Conservation (phyloP, 2,888 invertebrate genomes). For the Drosophila macrospina region DNA sequence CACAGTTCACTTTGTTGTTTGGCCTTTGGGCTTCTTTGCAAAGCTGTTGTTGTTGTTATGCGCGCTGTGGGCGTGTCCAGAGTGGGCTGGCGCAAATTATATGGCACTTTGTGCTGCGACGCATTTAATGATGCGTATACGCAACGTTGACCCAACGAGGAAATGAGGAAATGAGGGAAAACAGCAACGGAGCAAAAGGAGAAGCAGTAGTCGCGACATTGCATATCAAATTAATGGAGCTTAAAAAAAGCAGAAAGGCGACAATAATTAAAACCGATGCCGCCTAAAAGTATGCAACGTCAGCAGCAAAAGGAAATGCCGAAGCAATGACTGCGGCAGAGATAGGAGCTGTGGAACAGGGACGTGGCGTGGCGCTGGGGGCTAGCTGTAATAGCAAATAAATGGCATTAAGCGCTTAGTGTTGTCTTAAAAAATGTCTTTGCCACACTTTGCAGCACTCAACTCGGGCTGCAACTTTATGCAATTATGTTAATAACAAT, state of each 20-base stretch:
- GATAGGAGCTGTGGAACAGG: no score
- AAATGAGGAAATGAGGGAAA: background rate
- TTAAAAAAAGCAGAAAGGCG: slow-evolving; percentile 34
- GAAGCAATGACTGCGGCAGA: background rate
- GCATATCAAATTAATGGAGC: slow-evolving; percentile 65
- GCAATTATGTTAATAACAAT: slow-evolving; percentile 82
- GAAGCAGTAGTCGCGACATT: no score
- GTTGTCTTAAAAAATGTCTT: slow-evolving; percentile 61
- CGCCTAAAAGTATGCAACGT: slow-evolving; percentile 48
- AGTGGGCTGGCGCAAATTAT: slow-evolving; percentile 48
- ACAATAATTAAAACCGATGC: slow-evolving; percentile 56
- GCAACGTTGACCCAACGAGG: slow-evolving; percentile 52
- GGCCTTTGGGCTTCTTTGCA: slow-evolving; percentile 7
- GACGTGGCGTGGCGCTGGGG: background rate
- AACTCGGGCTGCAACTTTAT: slow-evolving; percentile 64
- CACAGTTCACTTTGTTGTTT: background rate
- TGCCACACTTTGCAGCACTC: slow-evolving; percentile 58
- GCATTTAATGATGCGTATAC: slow-evolving; percentile 74
- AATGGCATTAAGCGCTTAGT: slow-evolving; percentile 59
- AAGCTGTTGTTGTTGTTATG: slow-evolving; percentile 4
- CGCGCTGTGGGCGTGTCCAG: slow-evolving; percentile 38
- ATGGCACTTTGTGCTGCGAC: slow-evolving; percentile 52
- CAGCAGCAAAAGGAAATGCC: slow-evolving; percentile 37
- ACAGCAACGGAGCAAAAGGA: background rate
- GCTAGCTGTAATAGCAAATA: slow-evolving; percentile 34